Evolutionary conservation across 2,113 vertebrate genomes (phyloP), one percentile per base, ranked within the genome.

Genomic region (Naja naja): DNA sequence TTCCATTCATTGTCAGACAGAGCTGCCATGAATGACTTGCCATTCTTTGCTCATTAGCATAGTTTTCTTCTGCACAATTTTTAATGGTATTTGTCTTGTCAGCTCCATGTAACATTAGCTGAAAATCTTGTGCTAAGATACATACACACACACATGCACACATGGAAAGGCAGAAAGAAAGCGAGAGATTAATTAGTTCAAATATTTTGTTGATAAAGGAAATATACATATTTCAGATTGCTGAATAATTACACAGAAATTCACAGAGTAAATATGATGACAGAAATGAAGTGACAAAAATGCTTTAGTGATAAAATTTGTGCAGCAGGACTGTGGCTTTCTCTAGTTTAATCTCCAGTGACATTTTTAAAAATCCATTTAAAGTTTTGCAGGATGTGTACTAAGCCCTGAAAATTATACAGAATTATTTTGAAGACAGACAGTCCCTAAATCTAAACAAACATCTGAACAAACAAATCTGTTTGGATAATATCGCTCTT

Each of bases 31-130:
- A 97, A 96, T 95, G 95, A 94, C 96, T 92, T 93, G 88, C 58
- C 93, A 91, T 34, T 74, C 49, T 95, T 90, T 96, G 90, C 92
- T 97, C 94, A 97, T 97, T 97, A 98, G 94, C 95, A 95, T 96
- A 95, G 87, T 96, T 97, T 97, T 97, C 96, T 97, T 97, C 96
- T 96, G 93, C 56, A 95, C 85, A 92, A 94, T 94, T 97, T 89
- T 96, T 96, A 96, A 96, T 95, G 94, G 94, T 97, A 98, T 97
- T 98, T 97, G 96, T 94, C 96, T 96, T 97, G 96, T 97, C 97
- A 96, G 96, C 94, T 53, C 95, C 91, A 96, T 96, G 93, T 96
- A 97, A 95, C 30, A 25, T 95, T 96, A 96, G 85, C 95, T 96
- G 91, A 93, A 96, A 97, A 95, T 88, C 94, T 96, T 92, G 64